Evolutionary conservation across 2,888 invertebrate genomes (phyloP), one percentile per base, ranked within the genome.

Genomic region (Geotrupes spiniger): DNA sequence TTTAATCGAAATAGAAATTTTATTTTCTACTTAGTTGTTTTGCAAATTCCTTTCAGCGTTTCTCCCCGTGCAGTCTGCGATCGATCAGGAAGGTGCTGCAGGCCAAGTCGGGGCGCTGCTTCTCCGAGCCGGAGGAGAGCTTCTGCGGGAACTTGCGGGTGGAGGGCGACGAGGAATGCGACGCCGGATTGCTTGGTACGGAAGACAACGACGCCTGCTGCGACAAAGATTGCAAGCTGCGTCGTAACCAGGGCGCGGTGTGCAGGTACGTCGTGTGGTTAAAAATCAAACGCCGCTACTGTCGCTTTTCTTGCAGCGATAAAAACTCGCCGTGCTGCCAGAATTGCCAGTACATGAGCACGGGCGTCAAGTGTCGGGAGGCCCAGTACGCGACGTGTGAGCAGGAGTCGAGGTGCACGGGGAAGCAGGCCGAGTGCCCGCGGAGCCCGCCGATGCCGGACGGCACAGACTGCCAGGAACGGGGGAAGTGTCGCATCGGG

Each of bases 71-170:
- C 73, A 94, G 93, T 66, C 78, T 92, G 52, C 82, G 94, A 14
- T 93, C 94, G 1, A 95, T 97, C 54, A 83, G 92, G 42, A 92
- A 94, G 74, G 96, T 97, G 27, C 75, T 97, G 43, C 87, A 90
- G 72, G 90, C 92, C 1, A 97, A 96, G 74, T 92, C 94, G 0
- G 89, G 90, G 0, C 81, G 91, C 41, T 93, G 92, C 69, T 93
- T 93, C 71, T 92, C 90, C 0, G 93, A 93, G 74, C 94, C 93
- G 0, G 92, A 93, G 71, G 92, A 92, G 74, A 92, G 93, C 43
- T 94, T 95, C 74, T 98, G 97, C 72, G 97, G 97, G 5, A 97
- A 98, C 76, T 78, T 94, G 55, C 81, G 95, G 8, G 95, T 97
- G 0, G 94, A 98, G 72, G 92, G 91, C 2, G 93, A 92, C 56